Conservation (phyloP, 2,888 invertebrate genomes). For the Synergus laeviventris region DNA sequence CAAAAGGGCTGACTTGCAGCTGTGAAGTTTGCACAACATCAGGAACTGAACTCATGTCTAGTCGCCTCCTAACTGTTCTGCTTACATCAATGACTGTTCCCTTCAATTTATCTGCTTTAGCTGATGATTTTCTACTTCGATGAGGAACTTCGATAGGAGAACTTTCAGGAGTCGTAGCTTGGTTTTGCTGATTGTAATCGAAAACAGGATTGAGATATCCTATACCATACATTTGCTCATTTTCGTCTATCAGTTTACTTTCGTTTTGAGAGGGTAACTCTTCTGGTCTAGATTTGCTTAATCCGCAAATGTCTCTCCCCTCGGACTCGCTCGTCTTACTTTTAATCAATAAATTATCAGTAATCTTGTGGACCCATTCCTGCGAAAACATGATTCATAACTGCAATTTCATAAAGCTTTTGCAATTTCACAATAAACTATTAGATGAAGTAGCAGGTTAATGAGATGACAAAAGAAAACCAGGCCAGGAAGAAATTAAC, state of each 20-base stretch:
- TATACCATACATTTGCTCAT: slow-evolving; percentile 64
- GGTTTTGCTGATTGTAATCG: slow-evolving; percentile 62
- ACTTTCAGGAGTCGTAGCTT: slow-evolving; percentile 58
- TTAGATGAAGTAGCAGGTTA: slow-evolving; percentile 64
- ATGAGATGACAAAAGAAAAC: slow-evolving; percentile 63
- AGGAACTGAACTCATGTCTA: slow-evolving; percentile 77
- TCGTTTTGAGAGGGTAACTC: slow-evolving; percentile 50
- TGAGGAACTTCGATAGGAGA: slow-evolving; percentile 61
- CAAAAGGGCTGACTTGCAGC: slow-evolving; percentile 41
- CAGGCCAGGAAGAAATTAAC: slow-evolving; percentile 64
- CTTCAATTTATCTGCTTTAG: slow-evolving; percentile 62
- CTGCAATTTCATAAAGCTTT: slow-evolving; percentile 31
- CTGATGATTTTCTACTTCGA: slow-evolving; percentile 65
- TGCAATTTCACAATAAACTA: slow-evolving; percentile 43
- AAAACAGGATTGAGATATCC: slow-evolving; percentile 73
- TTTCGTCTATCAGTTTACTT: slow-evolving; percentile 59
- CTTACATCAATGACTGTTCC: slow-evolving; percentile 79
- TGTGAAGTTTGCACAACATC: slow-evolving; percentile 73
- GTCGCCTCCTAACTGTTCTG: slow-evolving; percentile 81
- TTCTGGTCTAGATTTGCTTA: slow-evolving; percentile 54
- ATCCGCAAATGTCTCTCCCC: slow-evolving; percentile 72
- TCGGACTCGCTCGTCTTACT: slow-evolving; percentile 65
- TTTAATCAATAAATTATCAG: slow-evolving; percentile 71
- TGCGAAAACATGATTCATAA: slow-evolving; percentile 71
- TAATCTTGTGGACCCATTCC: slow-evolving; percentile 74